Conservation (phyloP, 2,113 vertebrate genomes). For the Chlorodrepanis virens region DNA sequence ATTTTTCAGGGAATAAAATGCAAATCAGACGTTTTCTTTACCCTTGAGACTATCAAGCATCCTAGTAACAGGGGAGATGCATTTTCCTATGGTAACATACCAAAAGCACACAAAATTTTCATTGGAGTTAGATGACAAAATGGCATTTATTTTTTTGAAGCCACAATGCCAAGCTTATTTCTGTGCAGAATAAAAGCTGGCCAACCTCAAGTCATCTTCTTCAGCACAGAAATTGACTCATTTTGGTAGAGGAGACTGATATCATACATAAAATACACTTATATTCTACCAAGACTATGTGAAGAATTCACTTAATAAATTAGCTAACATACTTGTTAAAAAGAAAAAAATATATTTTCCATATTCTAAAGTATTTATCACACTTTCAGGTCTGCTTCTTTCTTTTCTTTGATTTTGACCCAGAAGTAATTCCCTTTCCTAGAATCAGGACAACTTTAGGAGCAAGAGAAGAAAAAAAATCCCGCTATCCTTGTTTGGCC, state of each 20-base stretch:
- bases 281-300: neutral
- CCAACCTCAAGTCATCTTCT: neutral
- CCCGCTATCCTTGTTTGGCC: fast-evolving
- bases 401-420: neutral
- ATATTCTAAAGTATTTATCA: neutral
- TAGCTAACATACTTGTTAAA: neutral
- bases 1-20: neutral
- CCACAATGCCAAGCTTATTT: neutral
- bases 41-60: neutral
- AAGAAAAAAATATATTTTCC: neutral
- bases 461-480: neutral
- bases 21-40: neutral
- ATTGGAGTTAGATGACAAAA: neutral
- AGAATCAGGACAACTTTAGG: neutral
- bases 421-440: neutral
- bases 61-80: neutral
- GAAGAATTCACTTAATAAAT: neutral
- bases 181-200: neutral
- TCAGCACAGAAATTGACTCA: neutral
- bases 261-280: neutral
- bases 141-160: neutral
- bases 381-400: neutral
- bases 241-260: neutral
- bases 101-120: neutral
- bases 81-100: neutral